Evolutionary conservation across 2,888 invertebrate genomes (phyloP).

Genomic region (Brachyptera putata): DNA sequence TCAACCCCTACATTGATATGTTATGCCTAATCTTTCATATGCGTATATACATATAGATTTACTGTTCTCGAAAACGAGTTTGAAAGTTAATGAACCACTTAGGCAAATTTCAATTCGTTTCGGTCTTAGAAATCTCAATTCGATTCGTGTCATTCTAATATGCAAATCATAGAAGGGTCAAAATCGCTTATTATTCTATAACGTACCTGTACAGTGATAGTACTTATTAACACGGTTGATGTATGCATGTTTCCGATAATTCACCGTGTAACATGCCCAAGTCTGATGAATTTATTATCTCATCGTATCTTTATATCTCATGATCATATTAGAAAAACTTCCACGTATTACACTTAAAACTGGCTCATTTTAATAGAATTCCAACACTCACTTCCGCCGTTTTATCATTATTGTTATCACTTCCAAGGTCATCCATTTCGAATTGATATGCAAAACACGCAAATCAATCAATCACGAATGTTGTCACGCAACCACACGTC

Average conservation of each 20-base stretch:
- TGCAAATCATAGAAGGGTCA: conserved; percentile 15
- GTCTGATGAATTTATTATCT: background rate
- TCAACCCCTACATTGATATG: too few relatives aligned
- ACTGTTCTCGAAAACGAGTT: conserved; percentile 13
- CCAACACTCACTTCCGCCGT: too few relatives aligned
- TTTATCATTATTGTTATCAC: too few relatives aligned
- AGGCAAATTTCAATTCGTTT: conserved; percentile 15
- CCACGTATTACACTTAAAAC: too few relatives aligned
- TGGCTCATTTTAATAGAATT: too few relatives aligned
- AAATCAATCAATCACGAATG: too few relatives aligned
- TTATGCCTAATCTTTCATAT: too few relatives aligned
- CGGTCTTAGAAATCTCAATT: conserved; percentile 19
- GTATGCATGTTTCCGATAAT: background rate
- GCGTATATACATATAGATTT: too few relatives aligned
- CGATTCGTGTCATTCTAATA: conserved; percentile 6
- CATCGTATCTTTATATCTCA: background rate
- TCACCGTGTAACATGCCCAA: background rate
- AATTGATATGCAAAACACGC: too few relatives aligned
- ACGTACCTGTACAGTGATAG: conserved; percentile 6
- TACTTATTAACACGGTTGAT: conserved; percentile 12
- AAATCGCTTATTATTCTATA: conserved; percentile 13
- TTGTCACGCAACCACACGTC: too few relatives aligned
- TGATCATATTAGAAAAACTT: too few relatives aligned
- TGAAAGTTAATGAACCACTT: conserved; percentile 12
- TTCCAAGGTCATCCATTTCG: too few relatives aligned